Conservation (phyloP, 2,113 vertebrate species). For the Peromyscus leucopus region DNA sequence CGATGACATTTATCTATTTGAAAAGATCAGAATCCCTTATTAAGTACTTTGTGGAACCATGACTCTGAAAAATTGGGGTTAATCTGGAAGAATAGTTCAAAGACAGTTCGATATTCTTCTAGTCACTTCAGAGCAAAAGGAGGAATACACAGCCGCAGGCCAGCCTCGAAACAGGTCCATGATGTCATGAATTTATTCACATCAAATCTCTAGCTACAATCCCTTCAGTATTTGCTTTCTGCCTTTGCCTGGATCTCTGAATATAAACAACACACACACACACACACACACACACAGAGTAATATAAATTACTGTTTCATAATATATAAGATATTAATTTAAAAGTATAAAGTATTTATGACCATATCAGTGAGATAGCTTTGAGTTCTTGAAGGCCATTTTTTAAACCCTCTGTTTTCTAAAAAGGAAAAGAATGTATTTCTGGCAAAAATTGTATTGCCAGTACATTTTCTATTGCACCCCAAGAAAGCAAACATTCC, state of each 20-base stretch:
- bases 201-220: not conserved
- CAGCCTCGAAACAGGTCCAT: not conserved
- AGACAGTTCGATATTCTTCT: not conserved
- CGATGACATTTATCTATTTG: not conserved
- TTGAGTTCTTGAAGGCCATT: not conserved
- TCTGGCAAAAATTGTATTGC: conserved; percentile 15
- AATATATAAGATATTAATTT: not conserved
- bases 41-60: conserved; percentile 47
- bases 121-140: not conserved
- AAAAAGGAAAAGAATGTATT: not conserved
- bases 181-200: not conserved
- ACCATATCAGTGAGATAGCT: not conserved
- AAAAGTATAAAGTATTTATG: not conserved
- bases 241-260: not conserved
- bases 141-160: not conserved
- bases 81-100: conserved; percentile 15
- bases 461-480: not conserved
- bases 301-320: not conserved
- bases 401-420: not conserved
- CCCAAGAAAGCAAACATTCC: not conserved
- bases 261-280: not conserved
- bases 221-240: not conserved
- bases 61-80: conserved; percentile 26
- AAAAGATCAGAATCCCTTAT: conserved; percentile 23
- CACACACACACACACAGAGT: not conserved